Base-by-base conservation (phyloP, 2,797 vertebrate species). In the Megalops cyprinoides region DNA sequence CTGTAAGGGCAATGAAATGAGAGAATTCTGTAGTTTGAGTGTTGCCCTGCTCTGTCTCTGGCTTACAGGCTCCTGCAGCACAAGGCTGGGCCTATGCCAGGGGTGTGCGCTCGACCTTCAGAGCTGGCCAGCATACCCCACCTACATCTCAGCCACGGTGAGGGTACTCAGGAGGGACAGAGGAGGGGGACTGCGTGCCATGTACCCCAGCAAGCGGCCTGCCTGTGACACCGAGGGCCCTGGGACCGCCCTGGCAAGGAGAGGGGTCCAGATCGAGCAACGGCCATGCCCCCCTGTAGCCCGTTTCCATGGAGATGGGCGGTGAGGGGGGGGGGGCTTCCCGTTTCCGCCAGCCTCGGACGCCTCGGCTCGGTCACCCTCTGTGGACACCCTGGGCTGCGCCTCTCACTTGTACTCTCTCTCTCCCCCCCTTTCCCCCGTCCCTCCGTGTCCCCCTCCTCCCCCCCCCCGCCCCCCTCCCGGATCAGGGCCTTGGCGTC, bases 121-220 rank as follows among this genome's bases (percentile, higher is more conserved):
- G 80, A 56, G 20, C 5, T 44, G 65, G 71, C 56, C 78, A 20
- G 80, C 74, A 65, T 31, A 55, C 67, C 46, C 82, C 53, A 82
- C 78, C 82, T 80, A n/a, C 74, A 25, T 74, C 10, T 85, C 80
- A 79, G 82, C 65, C 15, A 76, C 60, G n/a, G 82, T 79, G 49
- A 4, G 18, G 73, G 74, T 73, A 76, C 76, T 49, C 5, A 55
- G 62, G 79, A 58, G 49, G 46, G 51, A 77, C 58, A 37, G 81
- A 49, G 12, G 34, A 25, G 77, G n/a, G n/a, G n/a, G n/a, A n/a
- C n/a, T n/a, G n/a, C n/a, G n/a, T n/a, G 74, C 44, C 83, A 23
- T 4, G 18, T 28, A 62, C 28, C 44, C 37, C 25, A 10, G 34
- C 4, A 83, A 79, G 79, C 14, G 4, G 4, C 7, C n/a, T 79